phyloP scores from a whole-genome alignment of 2,113 vertebrate genomes.

The Chlamydotis undulata region DNA sequence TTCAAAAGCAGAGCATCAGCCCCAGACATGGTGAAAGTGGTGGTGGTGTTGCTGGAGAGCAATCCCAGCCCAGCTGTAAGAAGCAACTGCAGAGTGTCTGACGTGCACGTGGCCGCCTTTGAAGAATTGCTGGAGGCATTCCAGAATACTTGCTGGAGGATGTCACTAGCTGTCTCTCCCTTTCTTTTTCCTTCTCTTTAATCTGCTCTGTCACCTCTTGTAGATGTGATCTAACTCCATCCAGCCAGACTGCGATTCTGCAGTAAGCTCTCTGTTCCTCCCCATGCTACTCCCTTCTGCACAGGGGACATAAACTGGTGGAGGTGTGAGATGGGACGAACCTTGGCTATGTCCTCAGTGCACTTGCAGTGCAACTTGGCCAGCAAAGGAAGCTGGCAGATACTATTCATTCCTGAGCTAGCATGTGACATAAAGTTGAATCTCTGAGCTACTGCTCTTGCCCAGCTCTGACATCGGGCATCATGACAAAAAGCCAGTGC shows the following conservation, averaged over 20 bases:
- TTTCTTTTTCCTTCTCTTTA: not conserved
- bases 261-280: not conserved
- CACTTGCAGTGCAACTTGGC: not conserved
- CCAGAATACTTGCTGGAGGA: not conserved
- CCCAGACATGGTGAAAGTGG: not conserved
- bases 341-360: not conserved
- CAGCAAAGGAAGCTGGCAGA: not conserved
- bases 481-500: not conserved
- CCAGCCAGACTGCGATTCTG: not conserved
- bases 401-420: not conserved
- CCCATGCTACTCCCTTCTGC: not conserved
- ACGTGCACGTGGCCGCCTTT: fast-evolving
- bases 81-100: not conserved
- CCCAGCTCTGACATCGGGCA: not conserved
- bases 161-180: not conserved
- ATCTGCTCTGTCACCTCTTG: not conserved
- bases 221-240: not conserved
- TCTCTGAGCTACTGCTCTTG: not conserved
- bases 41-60: not conserved
- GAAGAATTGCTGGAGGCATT: not conserved
- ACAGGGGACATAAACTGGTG: not conserved
- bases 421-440: not conserved
- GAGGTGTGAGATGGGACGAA: not conserved
- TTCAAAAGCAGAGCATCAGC: not conserved
- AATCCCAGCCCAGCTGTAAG: not conserved